Base-by-base conservation (phyloP, 2,888 invertebrate species). In the Slavum lentiscoides region DNA sequence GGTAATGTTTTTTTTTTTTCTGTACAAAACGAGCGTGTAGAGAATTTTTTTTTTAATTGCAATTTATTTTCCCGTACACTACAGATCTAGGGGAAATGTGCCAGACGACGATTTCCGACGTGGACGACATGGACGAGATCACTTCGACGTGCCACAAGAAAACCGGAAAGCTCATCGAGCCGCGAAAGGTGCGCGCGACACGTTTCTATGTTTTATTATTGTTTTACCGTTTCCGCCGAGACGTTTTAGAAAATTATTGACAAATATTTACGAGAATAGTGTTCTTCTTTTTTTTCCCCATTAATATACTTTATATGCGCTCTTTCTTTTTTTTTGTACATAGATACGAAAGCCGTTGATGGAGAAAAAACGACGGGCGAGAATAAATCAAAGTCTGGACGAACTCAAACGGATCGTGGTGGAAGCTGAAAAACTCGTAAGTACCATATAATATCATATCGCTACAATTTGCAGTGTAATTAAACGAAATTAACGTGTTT, bases 291-390 rank as follows among this genome's bases (percentile, higher is more conserved):
- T 30, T 30, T 30, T 30, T 30, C 4, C 2, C 4, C 30, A 30
- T 30, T 30, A 30, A 30, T 30, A 4, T 30, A 30, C 39, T 72
- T 43, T 73, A 23, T 62, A 49, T 9, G 15, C 3, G 11, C 2
- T 17, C 37, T 55, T 17, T 61, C 0, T 30, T 30, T 30, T 30
- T 30, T 30, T 30, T 4, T 30, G 30, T 68, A 23, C 59, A 30
- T 30, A 82, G 82, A 82, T 82, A n/a, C 59, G 82, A 66, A 82
- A 82, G 23, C 82, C 82, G 17, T 66, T 82, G 74, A 82, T 82
- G 82, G 82, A 82, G 70, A 82, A 82, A 64, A 82, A 82, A 59
- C 67, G 82, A 43, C 82, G 82, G 21, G 82, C 82, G 13, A 68
- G 82, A 66, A 82, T 82, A 15, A 82, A 82, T 59, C 81, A 75